A percentile compares a stretch with the other conserved stretches of the same genome.
phyloP scores from a whole-genome alignment of 2,797 vertebrate species.

The Sylvia borin region DNA sequence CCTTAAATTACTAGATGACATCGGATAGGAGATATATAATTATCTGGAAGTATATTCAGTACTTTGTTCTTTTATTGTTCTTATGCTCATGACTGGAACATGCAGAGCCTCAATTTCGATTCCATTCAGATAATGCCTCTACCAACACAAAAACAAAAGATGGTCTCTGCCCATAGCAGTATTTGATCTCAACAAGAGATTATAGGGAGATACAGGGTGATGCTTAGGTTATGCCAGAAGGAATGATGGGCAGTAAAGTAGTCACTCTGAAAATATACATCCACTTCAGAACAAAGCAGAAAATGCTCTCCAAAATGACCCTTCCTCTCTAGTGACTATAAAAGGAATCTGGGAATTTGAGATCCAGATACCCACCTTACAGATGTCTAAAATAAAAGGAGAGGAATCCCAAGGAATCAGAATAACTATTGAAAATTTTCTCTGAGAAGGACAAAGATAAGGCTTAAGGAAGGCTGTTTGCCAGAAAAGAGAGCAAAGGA shows the following conservation, averaged over 20 bases:
- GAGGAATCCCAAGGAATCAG: not conserved
- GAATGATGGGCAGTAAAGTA: not conserved
- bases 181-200: not conserved
- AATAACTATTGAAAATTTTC: not conserved
- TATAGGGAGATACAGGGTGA: not conserved
- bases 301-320: not conserved
- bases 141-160: conserved; percentile 12
- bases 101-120: conserved; percentile 15
- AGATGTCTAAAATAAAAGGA: not conserved
- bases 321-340: not conserved
- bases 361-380: not conserved
- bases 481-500: not conserved
- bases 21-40: not conserved
- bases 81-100: not conserved
- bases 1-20: conserved; percentile 11
- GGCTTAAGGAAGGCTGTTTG: not conserved
- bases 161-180: not conserved
- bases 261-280: not conserved
- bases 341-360: not conserved
- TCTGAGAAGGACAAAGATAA: not conserved
- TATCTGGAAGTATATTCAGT: conserved; percentile 3
- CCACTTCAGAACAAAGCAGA: not conserved
- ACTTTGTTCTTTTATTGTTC: conserved; percentile 25
- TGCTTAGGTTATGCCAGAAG: not conserved
- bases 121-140: not conserved